These are phyloP conservation scores for Sebastes kiyomatsui DNA, from an alignment of 2,797 vertebrate genomes.

Conservation along the genomic window DNA sequence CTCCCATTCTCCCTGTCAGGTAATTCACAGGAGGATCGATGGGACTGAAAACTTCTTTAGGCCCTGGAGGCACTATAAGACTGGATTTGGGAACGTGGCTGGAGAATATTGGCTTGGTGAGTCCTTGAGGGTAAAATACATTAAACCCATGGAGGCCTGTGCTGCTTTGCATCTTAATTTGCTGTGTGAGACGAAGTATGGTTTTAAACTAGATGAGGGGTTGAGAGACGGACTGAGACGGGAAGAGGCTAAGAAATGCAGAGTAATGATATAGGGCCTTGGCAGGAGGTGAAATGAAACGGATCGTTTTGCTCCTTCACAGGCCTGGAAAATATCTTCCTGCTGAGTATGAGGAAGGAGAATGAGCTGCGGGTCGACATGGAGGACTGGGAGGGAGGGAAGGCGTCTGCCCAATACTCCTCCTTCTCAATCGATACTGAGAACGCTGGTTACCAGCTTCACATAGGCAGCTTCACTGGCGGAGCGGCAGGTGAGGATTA, in stretches of 20 bases:
- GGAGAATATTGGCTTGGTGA: constrained; percentile 72
- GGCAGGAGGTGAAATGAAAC: not conserved
- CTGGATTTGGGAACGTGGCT: constrained; percentile 62
- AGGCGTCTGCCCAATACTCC: constrained; percentile 37
- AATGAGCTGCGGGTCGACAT: constrained; percentile 62
- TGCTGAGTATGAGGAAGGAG: constrained; percentile 51
- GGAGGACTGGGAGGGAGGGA: constrained; percentile 39
- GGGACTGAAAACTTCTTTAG: constrained; percentile 64
- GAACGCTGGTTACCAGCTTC: constrained; percentile 42
- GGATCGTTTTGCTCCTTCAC: not conserved
- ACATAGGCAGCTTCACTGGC: constrained; percentile 37
- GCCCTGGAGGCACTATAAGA: constrained; percentile 56
- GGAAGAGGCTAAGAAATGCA: not conserved
- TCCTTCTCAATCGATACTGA: constrained; percentile 53
- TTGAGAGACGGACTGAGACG: not conserved
- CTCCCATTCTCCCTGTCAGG: constrained; percentile 21
- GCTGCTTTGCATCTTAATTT: not conserved
- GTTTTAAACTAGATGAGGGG: not conserved
- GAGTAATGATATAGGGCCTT: not conserved
- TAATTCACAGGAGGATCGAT: constrained; percentile 62
- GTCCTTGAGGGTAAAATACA: not conserved
- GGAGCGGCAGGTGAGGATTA: constrained; percentile 57
- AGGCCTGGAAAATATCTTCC: constrained; percentile 65
- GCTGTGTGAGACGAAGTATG: not conserved
- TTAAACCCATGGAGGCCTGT: not conserved